Evolutionary conservation across 2,888 invertebrate species (phyloP).

Genomic region (Noctua janthe): DNA sequence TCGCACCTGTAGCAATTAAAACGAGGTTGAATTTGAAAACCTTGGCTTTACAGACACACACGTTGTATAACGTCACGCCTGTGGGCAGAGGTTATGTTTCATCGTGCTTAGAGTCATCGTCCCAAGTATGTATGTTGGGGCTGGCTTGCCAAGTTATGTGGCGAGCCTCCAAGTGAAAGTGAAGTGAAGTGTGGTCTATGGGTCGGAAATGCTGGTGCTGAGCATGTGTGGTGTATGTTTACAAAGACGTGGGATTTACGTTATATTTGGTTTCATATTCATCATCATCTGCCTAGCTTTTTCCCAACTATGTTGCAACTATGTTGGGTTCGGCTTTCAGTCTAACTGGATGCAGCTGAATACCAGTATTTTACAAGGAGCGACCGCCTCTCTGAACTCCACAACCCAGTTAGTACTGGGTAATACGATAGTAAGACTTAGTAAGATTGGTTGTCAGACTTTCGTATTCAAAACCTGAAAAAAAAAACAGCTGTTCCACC

Average conservation of each 20-base stretch:
- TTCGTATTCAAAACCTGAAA: too few species aligned
- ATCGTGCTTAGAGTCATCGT: neutral
- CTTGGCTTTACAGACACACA: constrained; percentile 35
- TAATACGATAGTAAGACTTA: neutral
- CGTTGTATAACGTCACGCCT: neutral
- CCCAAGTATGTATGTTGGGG: neutral
- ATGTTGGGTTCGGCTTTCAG: neutral
- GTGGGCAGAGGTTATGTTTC: neutral
- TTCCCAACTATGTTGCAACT: neutral
- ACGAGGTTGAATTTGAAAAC: constrained; percentile 56
- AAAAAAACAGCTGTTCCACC: too few species aligned
- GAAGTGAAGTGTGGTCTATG: too few species aligned
- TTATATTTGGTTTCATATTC: neutral
- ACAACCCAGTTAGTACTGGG: neutral
- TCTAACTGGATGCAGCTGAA: too few species aligned
- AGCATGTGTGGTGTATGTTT: too few species aligned
- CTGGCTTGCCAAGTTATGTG: neutral
- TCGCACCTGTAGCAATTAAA: constrained; percentile 66
- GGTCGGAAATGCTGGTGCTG: neutral
- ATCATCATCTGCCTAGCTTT: neutral
- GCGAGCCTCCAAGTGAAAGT: neutral
- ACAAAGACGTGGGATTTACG: neutral
- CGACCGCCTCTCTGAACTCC: too few species aligned
- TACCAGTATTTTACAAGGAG: too few species aligned
- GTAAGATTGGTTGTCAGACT: too few species aligned